Conservation (phyloP, 2,888 invertebrate genomes). For the Stratiomys singularior region DNA sequence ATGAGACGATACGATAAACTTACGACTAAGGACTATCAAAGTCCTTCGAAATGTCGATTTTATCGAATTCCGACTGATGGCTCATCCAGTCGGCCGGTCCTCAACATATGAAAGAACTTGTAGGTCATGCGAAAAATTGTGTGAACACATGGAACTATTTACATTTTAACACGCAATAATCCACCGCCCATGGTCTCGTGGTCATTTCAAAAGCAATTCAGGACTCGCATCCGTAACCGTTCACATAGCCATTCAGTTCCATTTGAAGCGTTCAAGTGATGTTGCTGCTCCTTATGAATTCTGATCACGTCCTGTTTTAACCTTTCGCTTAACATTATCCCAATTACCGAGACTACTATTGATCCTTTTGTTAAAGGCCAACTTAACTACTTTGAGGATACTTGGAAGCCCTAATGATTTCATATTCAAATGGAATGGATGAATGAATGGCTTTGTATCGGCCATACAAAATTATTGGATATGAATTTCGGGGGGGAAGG, state of each 20-base stretch:
- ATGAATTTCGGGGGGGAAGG: neutral
- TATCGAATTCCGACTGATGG: neutral
- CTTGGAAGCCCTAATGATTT: constrained; percentile 40
- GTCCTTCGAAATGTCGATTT: too few relatives aligned
- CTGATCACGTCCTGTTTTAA: constrained; percentile 39
- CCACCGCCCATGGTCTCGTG: constrained; percentile 19
- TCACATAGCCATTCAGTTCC: constrained; percentile 21
- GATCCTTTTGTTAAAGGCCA: constrained; percentile 40
- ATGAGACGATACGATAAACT: too few relatives aligned
- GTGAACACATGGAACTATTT: constrained; percentile 35
- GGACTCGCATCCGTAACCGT: too few relatives aligned
- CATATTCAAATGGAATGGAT: constrained; percentile 46
- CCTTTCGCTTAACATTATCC: constrained; percentile 41
- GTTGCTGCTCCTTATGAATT: constrained; percentile 27
- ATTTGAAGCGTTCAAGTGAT: neutral
- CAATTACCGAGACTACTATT: constrained; percentile 36
- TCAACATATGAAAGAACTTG: neutral
- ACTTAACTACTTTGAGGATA: constrained; percentile 44
- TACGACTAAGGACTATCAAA: too few relatives aligned
- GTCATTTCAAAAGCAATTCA: too few relatives aligned
- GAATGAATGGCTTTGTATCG: constrained; percentile 24
- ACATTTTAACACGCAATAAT: constrained; percentile 42
- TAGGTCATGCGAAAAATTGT: constrained; percentile 36
- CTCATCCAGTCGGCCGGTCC: too few relatives aligned
- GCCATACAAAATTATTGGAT: constrained; percentile 24